Evolutionary conservation across 2,888 invertebrate species (phyloP), one percentile per base, ranked within the genome.

Genomic region (Bursaphelenchus okinawaensis): DNA sequence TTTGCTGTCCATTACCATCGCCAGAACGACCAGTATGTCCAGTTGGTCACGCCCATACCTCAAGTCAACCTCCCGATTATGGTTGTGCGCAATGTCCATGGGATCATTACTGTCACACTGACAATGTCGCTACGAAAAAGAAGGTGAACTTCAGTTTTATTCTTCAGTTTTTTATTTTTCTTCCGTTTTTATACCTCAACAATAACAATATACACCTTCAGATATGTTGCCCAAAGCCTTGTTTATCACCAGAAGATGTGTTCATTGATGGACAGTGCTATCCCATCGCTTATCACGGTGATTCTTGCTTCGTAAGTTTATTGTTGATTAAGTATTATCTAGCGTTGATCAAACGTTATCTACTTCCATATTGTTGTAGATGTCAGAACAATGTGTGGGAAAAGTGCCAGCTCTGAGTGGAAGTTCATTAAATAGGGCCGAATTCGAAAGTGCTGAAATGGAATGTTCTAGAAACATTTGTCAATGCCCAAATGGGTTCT

Each of bases 211-310:
- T 27, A 2, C 2, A 22, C 4, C 26, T 72, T 52, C 52, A 77
- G 75, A 78, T 80, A 55, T 79, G 80, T 63, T 79, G 80, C 55
- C 80, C 80, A 22, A 80, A 80, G 64, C 78, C 80, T 3, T 79
- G 80, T 56, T 65, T 76, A n/a, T 75, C 76, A 4, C 67, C 77
- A n/a, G 79, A 79, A 58, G 80, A 79, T 66, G 75, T 78, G 54
- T 78, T 76, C 63, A 68, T 77, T 64, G 71, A 76, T 12, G 80
- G 80, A 0, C 80, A 79, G 62, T 79, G 80, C 65, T 73, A 72
- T 52, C 69, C 79, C 26, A 59, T 73, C 24, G 76, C 78, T 7
- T 78, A 73, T 63, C 72, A 79, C 64, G 78, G 78, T 0, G 78
- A 79, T 65, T 71, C 71, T 62, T 79, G 79, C 67, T 65, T 66